A percentile compares a stretch with the other conserved stretches of the same genome.
Evolutionary conservation across 2,113 vertebrate species (phyloP).

Genomic region (Tetrax tetrax): DNA sequence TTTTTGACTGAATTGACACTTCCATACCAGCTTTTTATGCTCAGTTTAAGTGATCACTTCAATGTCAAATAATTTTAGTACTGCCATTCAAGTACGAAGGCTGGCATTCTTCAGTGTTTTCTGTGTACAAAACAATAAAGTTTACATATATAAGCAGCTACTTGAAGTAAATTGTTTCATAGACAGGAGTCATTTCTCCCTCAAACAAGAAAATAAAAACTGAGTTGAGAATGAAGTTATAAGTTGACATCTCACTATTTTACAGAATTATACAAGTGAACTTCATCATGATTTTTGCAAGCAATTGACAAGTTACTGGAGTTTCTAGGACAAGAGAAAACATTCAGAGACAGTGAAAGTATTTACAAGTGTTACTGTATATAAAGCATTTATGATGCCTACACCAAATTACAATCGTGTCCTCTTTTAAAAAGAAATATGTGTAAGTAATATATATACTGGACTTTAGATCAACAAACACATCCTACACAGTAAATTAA

Average conservation of each 20-base stretch:
- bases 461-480: neutral
- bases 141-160: constrained; percentile 19
- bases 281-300: neutral
- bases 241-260: neutral
- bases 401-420: neutral
- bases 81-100: constrained; percentile 1
- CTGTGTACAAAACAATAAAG: constrained; percentile 26
- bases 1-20: neutral
- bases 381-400: neutral
- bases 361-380: neutral
- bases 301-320: neutral
- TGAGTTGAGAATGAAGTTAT: neutral
- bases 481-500: neutral
- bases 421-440: neutral
- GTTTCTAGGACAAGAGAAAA: neutral
- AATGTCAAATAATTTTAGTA: constrained; percentile 61
- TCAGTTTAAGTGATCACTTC: constrained; percentile 52
- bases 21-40: constrained; percentile 39
- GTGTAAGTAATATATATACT: neutral
- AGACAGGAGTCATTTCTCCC: neutral
- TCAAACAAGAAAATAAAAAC: neutral
- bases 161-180: neutral
- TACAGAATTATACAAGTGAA: neutral
- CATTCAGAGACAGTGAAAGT: neutral
- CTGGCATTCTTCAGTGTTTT: constrained; percentile 28